Conservation (phyloP, 2,113 vertebrate genomes). For the Phylloscopus trochilus region DNA sequence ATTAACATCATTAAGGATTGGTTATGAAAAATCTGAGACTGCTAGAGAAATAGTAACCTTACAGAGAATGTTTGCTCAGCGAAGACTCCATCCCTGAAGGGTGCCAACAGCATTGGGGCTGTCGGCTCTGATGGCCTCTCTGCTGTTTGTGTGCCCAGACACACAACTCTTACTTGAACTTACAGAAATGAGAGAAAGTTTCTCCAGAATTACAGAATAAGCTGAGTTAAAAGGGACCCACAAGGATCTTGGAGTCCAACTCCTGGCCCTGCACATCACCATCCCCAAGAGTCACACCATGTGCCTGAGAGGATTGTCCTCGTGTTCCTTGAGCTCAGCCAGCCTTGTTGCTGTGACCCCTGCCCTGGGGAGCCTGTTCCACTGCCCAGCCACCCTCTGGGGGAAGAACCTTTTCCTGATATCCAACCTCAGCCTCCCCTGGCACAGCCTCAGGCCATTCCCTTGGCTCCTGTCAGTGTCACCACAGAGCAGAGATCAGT, state of each 20-base stretch:
- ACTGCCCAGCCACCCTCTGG: fast-evolving
- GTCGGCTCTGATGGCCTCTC: not conserved
- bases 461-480: not conserved
- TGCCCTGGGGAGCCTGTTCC: not conserved
- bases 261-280: not conserved
- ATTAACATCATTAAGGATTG: not conserved
- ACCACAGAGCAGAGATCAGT: not conserved
- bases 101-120: not conserved
- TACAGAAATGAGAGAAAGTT: not conserved
- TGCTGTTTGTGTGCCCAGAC: not conserved
- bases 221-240: not conserved
- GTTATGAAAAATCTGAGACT: not conserved
- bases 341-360: fast-evolving
- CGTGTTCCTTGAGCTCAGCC: fast-evolving
- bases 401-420: fast-evolving
- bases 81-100: not conserved
- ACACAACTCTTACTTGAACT: not conserved
- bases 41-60: not conserved
- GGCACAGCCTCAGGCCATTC: not conserved
- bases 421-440: fast-evolving
- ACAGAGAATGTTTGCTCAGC: not conserved
- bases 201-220: not conserved
- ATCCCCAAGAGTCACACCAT: too few species aligned
- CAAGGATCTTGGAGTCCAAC: fast-evolving
- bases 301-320: fast-evolving